These are phyloP conservation scores for Pseudomyrmex flavicornis DNA, from an alignment of 1,140 invertebrate genomes.

Conservation along the genomic window DNA sequence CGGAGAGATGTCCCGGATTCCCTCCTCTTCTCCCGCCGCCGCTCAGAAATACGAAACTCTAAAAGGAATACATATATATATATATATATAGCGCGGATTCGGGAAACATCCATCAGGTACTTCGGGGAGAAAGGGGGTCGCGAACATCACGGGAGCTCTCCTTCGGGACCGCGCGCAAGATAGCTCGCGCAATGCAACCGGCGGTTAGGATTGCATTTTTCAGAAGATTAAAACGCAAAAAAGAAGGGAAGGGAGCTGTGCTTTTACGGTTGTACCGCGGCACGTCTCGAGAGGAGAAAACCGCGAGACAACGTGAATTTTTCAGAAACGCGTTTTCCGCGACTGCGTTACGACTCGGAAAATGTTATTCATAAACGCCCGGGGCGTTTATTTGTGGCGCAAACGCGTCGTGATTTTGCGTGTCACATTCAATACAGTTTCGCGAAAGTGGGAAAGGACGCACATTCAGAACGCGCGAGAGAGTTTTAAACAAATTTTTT, in stretches of 20 bases:
- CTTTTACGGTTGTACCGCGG: not conserved
- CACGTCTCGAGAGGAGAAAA: not conserved
- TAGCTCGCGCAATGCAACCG: not conserved
- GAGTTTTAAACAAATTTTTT: not conserved
- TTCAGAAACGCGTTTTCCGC: slow-evolving; percentile 21
- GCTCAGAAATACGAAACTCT: slow-evolving; percentile 4
- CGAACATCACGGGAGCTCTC: not conserved
- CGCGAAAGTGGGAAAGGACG: not conserved
- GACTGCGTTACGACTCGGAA: not conserved
- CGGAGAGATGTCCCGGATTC: slow-evolving; percentile 7
- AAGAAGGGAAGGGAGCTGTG: not conserved
- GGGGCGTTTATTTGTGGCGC: not conserved
- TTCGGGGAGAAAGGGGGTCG: not conserved
- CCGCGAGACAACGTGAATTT: slow-evolving; percentile 21
- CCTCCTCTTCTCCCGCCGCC: not conserved
- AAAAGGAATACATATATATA: not conserved
- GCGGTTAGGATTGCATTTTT: slow-evolving; percentile 20
- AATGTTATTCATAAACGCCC: slow-evolving; percentile 12
- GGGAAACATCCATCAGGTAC: slow-evolving; percentile 25
- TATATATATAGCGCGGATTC: not conserved
- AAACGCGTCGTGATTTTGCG: not conserved
- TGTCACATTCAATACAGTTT: not conserved
- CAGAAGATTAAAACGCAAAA: slow-evolving; percentile 20
- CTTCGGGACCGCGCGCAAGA: not conserved
- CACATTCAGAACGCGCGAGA: too few relatives aligned